Conservation (phyloP, 1,140 invertebrate species). For the Pachypeltis micranthus region DNA sequence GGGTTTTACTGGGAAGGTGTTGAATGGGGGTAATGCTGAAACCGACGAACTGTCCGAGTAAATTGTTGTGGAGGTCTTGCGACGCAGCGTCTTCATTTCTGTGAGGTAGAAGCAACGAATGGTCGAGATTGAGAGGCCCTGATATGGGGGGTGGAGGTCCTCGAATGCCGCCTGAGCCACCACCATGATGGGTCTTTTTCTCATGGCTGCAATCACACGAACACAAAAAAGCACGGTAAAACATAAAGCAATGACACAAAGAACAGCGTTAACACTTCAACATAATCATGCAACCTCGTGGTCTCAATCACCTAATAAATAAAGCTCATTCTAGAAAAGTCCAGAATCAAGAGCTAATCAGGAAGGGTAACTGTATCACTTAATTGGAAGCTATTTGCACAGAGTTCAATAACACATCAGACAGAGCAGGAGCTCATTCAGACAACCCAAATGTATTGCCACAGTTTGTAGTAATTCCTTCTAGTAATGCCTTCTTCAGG, state of each 20-base stretch:
- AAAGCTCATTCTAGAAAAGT: too few species aligned
- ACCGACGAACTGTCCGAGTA: conserved; percentile 75
- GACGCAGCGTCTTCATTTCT: conserved; percentile 34
- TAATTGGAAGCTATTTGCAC: too few species aligned
- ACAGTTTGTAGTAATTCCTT: too few species aligned
- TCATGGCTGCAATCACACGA: conserved; percentile 19
- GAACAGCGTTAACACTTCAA: too few species aligned
- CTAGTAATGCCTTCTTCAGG: too few species aligned
- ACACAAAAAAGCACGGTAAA: conserved; percentile 3
- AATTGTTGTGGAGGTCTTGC: conserved; percentile 42
- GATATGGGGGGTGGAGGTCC: conserved; percentile 20
- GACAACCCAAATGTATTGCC: too few species aligned
- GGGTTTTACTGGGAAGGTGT: conserved; percentile 22
- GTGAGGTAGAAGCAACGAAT: conserved; percentile 38
- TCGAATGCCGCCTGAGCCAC: conserved; percentile 10
- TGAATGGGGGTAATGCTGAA: conserved; percentile 60
- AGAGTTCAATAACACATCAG: too few species aligned
- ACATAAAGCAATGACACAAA: conserved; percentile 9
- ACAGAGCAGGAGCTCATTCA: too few species aligned
- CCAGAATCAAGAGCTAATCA: too few species aligned
- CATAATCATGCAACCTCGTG: too few species aligned
- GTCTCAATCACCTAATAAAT: too few species aligned
- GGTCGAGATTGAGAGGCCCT: conserved; percentile 21
- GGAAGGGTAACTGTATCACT: too few species aligned
- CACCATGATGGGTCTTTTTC: conserved; percentile 16